Percentiles rank a stretch among this genome's conserved stretches.
These are phyloP conservation scores for Hippocampus guttulatus DNA, from an alignment of 2,113 vertebrate species.

Conservation along the genomic window DNA sequence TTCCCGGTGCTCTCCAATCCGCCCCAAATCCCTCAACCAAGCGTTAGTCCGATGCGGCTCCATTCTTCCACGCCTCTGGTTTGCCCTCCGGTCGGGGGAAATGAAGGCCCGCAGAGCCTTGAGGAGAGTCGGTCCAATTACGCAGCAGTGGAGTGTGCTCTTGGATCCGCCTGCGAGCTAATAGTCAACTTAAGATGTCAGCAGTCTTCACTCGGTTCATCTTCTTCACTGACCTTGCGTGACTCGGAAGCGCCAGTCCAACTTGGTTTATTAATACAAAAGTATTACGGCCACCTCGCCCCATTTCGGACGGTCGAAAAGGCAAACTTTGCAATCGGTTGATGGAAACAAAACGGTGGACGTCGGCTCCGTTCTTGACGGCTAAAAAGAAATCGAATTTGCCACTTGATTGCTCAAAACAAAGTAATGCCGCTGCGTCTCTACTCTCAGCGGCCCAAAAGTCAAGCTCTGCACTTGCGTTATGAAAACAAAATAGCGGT, in stretches of 20 bases:
- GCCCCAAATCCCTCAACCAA: conserved; percentile 8
- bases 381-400: too few relatives aligned
- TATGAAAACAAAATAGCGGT: too few relatives aligned
- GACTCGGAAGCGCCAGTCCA: conserved; percentile 31
- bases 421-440: too few relatives aligned
- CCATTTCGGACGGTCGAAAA: not conserved
- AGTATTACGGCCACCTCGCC: not conserved
- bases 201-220: conserved; percentile 29
- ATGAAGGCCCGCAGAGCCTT: conserved; percentile 34
- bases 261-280: not conserved
- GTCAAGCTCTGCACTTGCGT: too few relatives aligned
- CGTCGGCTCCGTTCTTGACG: too few relatives aligned
- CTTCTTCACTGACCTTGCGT: conserved; percentile 29
- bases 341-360: too few relatives aligned
- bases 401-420: too few relatives aligned
- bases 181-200: conserved; percentile 34
- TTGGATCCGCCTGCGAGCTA: conserved; percentile 42
- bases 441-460: too few relatives aligned
- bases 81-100: conserved; percentile 14
- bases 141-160: conserved; percentile 31
- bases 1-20: conserved; percentile 48
- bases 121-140: conserved; percentile 56
- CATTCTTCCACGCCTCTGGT: conserved; percentile 9
- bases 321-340: too few relatives aligned
- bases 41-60: conserved; percentile 15